Base-by-base conservation (phyloP, 2,113 vertebrate species). In the Cairina moschata region DNA sequence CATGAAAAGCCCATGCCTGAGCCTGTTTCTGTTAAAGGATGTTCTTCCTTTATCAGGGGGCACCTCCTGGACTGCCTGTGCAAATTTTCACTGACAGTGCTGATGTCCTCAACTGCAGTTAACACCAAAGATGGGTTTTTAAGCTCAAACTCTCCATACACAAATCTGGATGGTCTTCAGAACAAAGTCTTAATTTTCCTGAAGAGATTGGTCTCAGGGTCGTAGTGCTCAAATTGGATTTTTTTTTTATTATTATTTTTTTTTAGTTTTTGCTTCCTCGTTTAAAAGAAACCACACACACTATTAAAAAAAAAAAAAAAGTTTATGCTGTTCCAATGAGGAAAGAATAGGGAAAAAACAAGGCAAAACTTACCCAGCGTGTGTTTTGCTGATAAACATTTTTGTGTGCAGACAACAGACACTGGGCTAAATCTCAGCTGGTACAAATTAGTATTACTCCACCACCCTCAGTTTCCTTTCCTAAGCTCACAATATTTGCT, bases 371-470 rank as follows among this genome's bases (percentile, higher is more conserved):
- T 28, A 32, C 17, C 26, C 56, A 69, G 48, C 25, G 15, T 18
- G 56, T 2, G 1, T 78, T 94, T 84, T 86, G 80, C 76, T 90
- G 79, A 90, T 93, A 93, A 95, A 86, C 76, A 88, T 31, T 91
- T 91, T 9, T 83, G 62, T 84, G 90, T 69, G 71, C 77, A 86
- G 69, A 62, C 89, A 93, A 44, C 84, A 87, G 81, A 79, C 66
- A 82, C 48, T 42, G 74, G 38, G 81, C 63, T 91, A 76, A 87
- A 63, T 60, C 80, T 96, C 95, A 94, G 92, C 88, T 96, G 90
- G 77, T 96, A 92, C 73, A 95, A 90, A 95, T 94, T 90, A 92
- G 88, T 40, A 69, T 88, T 94, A 93, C 66, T 82, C 88, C 93
- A 95, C 88, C 83, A 88, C 80, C 83, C 77, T 95, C 83, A 75